Conservation (phyloP, 2,797 vertebrate genomes). For the Pitangus sulphuratus region DNA sequence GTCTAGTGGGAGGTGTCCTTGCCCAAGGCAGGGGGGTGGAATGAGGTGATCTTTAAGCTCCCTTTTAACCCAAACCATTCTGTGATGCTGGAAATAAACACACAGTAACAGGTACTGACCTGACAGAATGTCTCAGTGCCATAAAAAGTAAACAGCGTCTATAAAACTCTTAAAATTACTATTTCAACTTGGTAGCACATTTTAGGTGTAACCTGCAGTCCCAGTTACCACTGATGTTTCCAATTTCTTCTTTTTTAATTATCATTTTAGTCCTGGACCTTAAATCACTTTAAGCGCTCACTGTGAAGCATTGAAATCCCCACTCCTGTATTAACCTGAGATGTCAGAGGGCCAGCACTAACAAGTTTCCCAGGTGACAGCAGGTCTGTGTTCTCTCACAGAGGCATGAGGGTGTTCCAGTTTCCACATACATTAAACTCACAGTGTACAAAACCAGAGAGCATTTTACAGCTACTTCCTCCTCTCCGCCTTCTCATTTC, state of each 20-base stretch:
- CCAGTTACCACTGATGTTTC: neutral
- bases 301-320: neutral
- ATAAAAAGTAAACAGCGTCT: neutral
- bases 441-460: neutral
- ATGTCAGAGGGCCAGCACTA: neutral
- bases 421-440: neutral
- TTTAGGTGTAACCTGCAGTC: neutral
- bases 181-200: neutral
- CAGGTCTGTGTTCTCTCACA: neutral
- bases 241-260: neutral
- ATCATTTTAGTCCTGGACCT: neutral
- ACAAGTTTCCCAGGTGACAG: neutral
- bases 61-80: neutral
- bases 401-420: neutral
- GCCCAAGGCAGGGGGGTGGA: neutral
- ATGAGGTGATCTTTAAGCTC: neutral
- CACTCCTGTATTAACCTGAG: neutral
- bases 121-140: neutral
- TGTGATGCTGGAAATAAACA: neutral
- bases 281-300: neutral
- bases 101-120: neutral
- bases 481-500: slow-evolving; percentile 46
- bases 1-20: neutral
- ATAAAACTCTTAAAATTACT: neutral
- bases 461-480: slow-evolving; percentile 37